Base-by-base conservation (phyloP, 2,113 vertebrate genomes). In the Melanocharis versteri region DNA sequence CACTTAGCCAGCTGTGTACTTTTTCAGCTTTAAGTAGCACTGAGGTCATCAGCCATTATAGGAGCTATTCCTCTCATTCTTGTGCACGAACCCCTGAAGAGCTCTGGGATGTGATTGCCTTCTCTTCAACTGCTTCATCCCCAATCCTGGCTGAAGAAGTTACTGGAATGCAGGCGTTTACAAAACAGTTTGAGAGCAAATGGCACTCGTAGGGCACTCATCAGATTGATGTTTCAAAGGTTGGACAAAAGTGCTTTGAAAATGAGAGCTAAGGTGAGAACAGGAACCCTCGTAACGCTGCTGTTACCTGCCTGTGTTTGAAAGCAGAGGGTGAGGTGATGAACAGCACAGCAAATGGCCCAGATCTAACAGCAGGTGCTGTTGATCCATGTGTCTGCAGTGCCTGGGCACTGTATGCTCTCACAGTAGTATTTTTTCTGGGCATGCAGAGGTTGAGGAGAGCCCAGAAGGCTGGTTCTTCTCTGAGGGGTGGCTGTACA, bases 151-250 rank as follows among this genome's bases (percentile, higher is more conserved):
- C n/a, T 72, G 71, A 31, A 83, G 89, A 80, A 90, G 39, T 69
- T 65, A 37, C 71, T 56, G 35, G 83, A 88, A 79, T 51, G n/a
- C 18, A 42, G 64, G 9, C 26, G 30, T 28, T n/a, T 47, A 27
- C 44, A 33, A 33, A 81, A 26, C 19, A 19, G 21, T 18, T 17
- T 30, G 7, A 12, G 69, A 58, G 42, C 60, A 56, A 42, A 44
- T 19, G 23, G 24, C 64, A 35, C 11, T 30, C 2, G 0, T 0
- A 27, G 19, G n/a, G 11, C 1, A 0, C 56, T 64, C 37, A n/a
- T 22, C 47, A 57, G 7, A 48, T 44, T 1, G 0, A 1, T 48
- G 13, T 68, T 51, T 88, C 24, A 19, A 21, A 86, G n/a, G 56
- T 51, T 47, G 62, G 47, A 27, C 23, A 44, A 5, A 71, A 64